Evolutionary conservation across 2,888 invertebrate species (phyloP), one percentile per base, ranked within the genome.

Genomic region (Augiades crinisus): DNA sequence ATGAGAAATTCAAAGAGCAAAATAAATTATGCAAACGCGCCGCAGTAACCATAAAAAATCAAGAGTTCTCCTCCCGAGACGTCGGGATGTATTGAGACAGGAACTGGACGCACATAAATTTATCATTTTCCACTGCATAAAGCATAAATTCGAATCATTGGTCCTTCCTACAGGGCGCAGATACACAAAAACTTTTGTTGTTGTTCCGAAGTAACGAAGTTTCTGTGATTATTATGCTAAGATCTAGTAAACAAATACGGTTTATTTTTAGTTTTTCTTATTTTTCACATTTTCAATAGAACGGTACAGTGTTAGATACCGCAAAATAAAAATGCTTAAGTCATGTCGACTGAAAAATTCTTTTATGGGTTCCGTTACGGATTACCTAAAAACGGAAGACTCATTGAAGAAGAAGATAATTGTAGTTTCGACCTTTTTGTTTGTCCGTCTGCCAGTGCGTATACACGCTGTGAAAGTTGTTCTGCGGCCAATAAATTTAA

Each of bases 71-170:
- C 69, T 62, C 63, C 59, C 64, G 67, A 75, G 70, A 68, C 64
- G 65, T 65, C 67, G 64, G 62, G 72, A 70, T 75, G 75, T 75
- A 76, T 78, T 65, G 73, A 60, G 65, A 67, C 73, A 78, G 85
- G 85, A 85, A 81, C 86, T 85, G 87, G 86, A 82, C 87, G 69
- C 62, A 65, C 78, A 83, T 88, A 87, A 87, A 89, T 88, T 87
- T 88, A 81, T 89, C 72, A 87, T 88, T 88, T 89, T 89, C 88
- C 88, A 80, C 81, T 83, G 86, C 86, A 88, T 88, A 86, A 88
- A 88, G 81, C 88, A 78, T 81, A 85, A 85, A 84, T 81, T 83
- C 86, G 83, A 81, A 82, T 87, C 87, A 86, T 79, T 84, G 82
- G 73, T 80, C 75, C 69, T 85, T 83, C 84, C 81, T 78, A 55